A percentile compares a stretch with the other conserved stretches of the same genome.
phyloP scores from a whole-genome alignment of 30 jellyfish, hydroid and myxozoan genomes.

The Rhopilema esculentum region DNA sequence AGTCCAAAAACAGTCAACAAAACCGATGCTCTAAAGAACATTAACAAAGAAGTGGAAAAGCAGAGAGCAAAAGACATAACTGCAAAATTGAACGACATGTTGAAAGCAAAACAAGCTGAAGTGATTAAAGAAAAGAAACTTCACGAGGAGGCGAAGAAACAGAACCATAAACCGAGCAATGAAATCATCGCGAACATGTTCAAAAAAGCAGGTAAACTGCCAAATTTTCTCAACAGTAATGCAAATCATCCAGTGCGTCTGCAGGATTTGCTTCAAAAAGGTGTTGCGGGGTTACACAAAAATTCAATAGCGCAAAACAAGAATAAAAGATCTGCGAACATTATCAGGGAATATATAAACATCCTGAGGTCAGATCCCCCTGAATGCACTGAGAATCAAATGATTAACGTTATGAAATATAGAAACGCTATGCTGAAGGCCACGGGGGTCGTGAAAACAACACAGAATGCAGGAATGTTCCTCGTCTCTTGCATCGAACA shows the following conservation, averaged over 20 bases:
- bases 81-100: slow-evolving; percentile 33
- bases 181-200: slow-evolving; percentile 53
- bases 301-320: slow-evolving; percentile 55
- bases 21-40: background rate
- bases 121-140: slow-evolving; percentile 13
- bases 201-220: slow-evolving; percentile 51
- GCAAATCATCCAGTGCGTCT: background rate
- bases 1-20: background rate
- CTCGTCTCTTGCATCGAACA: slow-evolving; percentile 97
- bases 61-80: slow-evolving; percentile 28
- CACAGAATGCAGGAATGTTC: slow-evolving; percentile 91
- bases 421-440: slow-evolving; percentile 92
- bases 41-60: slow-evolving; percentile 11
- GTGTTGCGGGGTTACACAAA: slow-evolving; percentile 19
- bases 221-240: slow-evolving; percentile 14
- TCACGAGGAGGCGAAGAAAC: slow-evolving; percentile 7
- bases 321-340: slow-evolving; percentile 90
- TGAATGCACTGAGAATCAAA: slow-evolving; percentile 94
- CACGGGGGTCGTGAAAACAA: slow-evolving; percentile 68
- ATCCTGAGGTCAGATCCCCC: slow-evolving; percentile 99
- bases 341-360: slow-evolving; percentile 91
- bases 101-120: slow-evolving; percentile 35
- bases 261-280: background rate
- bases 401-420: slow-evolving; percentile 90
- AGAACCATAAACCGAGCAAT: slow-evolving; percentile 12